These are phyloP conservation scores for Enteromius unitaeniatus DNA, from an alignment of 2,797 vertebrate species.

Conservation along the genomic window DNA sequence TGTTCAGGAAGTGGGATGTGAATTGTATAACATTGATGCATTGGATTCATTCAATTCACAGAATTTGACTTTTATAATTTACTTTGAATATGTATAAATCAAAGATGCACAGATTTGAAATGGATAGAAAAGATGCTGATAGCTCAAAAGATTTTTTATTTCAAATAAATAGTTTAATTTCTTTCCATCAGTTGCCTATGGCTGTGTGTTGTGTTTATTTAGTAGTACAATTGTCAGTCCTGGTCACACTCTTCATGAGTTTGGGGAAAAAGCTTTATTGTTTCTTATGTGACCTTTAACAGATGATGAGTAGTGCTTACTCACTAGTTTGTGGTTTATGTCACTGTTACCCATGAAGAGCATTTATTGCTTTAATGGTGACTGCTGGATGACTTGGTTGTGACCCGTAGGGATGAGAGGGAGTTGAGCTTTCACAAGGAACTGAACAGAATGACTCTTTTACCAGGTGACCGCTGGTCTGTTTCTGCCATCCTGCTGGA, in stretches of 20 bases:
- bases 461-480: constrained; percentile 7
- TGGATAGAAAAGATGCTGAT: background rate
- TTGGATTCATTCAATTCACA: background rate
- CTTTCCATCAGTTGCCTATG: background rate
- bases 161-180: background rate
- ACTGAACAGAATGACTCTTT: constrained; percentile 36
- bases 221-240: no score
- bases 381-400: constrained; percentile 5
- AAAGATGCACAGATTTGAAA: background rate
- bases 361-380: constrained; percentile 10
- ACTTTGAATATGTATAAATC: background rate
- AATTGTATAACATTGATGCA: background rate
- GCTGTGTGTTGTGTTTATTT: no score
- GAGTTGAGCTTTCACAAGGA: constrained; percentile 21
- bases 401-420: background rate
- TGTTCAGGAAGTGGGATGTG: no score
- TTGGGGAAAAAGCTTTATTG: background rate
- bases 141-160: background rate
- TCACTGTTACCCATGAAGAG: background rate
- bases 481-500: constrained; percentile 15
- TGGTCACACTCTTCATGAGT: background rate
- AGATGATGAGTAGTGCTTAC: constrained; percentile 11
- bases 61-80: background rate
- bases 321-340: constrained; percentile 4
- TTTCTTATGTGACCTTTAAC: constrained; percentile 24